phyloP scores from a whole-genome alignment of 2,888 invertebrate species.

The Chrysomela aeneicollis region DNA sequence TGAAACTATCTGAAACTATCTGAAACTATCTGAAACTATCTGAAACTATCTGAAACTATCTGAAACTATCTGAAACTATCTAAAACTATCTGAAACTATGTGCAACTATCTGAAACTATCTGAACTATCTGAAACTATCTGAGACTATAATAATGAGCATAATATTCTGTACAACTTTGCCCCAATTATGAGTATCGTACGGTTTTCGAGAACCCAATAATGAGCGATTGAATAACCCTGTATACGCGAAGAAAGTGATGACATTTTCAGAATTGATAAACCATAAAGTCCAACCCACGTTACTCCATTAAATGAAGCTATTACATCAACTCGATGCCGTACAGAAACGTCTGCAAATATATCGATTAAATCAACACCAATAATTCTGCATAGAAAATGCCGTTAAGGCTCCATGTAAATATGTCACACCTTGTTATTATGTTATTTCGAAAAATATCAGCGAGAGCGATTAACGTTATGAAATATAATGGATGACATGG shows the following conservation, averaged over 20 bases:
- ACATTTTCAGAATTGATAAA: background rate
- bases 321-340: conserved; percentile 2
- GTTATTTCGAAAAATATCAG: conserved; percentile 37
- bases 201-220: too few species aligned
- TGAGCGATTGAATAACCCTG: too few species aligned
- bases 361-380: conserved; percentile 34
- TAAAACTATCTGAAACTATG: too few species aligned
- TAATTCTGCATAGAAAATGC: conserved; percentile 34
- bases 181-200: too few species aligned
- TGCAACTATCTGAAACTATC: too few species aligned
- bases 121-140: too few species aligned
- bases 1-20: too few species aligned
- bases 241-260: background rate
- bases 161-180: too few species aligned
- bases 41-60: too few species aligned
- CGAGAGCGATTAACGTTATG: conserved; percentile 33
- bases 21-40: too few species aligned
- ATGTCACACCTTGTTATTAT: conserved; percentile 44
- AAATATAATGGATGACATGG: conserved; percentile 37
- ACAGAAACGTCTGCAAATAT: conserved; percentile 23
- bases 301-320: background rate
- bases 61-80: too few species aligned
- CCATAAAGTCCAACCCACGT: conserved; percentile 1
- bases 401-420: conserved; percentile 37
- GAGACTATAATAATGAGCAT: too few species aligned